Conservation (phyloP, 64 coral and sea anemone genomes). For the Stichodactyla helianthus region DNA sequence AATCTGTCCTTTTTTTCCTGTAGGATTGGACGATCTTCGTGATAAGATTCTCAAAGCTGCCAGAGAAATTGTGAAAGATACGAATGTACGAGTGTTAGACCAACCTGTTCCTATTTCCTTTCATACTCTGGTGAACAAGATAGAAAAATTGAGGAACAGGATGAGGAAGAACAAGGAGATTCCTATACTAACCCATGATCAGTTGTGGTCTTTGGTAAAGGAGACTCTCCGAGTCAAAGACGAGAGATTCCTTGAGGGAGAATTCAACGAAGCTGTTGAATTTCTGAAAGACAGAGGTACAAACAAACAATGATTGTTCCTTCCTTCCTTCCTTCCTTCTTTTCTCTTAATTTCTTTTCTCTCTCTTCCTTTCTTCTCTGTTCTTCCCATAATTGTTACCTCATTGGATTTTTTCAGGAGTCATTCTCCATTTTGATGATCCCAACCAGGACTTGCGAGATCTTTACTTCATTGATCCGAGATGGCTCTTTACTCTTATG, state of each 20-base stretch:
- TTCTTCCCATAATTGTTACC: not conserved
- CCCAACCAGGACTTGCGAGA: constrained; percentile 54
- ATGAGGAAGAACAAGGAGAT: constrained; percentile 22
- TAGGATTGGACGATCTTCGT: constrained; percentile 39
- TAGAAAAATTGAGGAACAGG: constrained; percentile 30
- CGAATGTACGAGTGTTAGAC: constrained; percentile 26
- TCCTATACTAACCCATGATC: constrained; percentile 31
- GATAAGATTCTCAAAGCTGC: constrained; percentile 31
- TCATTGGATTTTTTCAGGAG: constrained; percentile 2
- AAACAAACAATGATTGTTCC: not conserved
- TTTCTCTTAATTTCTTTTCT: not conserved
- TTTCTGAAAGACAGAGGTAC: constrained; percentile 70
- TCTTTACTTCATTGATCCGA: constrained; percentile 68
- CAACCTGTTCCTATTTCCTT: constrained; percentile 47
- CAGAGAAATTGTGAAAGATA: constrained; percentile 24
- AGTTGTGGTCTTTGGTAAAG: constrained; percentile 35
- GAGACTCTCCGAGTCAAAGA: not conserved
- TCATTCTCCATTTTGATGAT: constrained; percentile 71
- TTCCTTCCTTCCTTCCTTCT: not conserved
- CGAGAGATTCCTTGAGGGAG: constrained; percentile 17
- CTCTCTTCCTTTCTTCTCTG: not conserved
- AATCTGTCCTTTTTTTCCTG: not conserved
- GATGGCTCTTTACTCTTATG: constrained; percentile 66
- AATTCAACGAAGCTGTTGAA: constrained; percentile 47
- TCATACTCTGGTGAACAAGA: constrained; percentile 34